These are phyloP conservation scores for Liparis tanakae DNA, from an alignment of 2,797 vertebrate genomes.

Conservation along the genomic window DNA sequence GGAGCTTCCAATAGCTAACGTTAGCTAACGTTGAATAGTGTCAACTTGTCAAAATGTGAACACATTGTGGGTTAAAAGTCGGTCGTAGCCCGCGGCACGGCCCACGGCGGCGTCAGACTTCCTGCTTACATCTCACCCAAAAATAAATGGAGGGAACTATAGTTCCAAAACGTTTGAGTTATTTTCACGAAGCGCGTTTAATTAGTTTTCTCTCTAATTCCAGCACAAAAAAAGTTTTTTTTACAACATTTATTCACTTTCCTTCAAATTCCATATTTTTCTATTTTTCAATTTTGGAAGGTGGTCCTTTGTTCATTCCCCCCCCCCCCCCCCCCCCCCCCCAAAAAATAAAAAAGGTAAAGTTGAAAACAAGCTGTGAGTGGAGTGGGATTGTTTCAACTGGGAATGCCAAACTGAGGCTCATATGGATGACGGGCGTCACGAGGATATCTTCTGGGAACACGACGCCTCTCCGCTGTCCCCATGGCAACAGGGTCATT, in stretches of 20 bases:
- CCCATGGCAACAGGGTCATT: slow-evolving; percentile 39
- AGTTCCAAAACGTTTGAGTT: not conserved
- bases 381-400: slow-evolving; percentile 26
- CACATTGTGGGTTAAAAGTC: not conserved
- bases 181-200: not conserved
- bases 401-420: slow-evolving; percentile 28
- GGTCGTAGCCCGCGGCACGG: not conserved
- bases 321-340: too few relatives aligned
- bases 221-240: not conserved
- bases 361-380: slow-evolving; percentile 27
- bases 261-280: not conserved
- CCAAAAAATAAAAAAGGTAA: slow-evolving; percentile 15
- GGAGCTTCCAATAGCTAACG: not conserved
- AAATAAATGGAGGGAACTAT: not conserved
- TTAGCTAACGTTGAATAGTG: not conserved
- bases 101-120: not conserved
- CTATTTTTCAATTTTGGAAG: slow-evolving; percentile 3
- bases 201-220: not conserved
- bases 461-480: not conserved
- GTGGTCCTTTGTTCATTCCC: slow-evolving; percentile 8
- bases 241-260: slow-evolving; percentile 6
- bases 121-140: not conserved
- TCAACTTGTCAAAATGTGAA: not conserved
- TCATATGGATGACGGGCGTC: slow-evolving; percentile 5
- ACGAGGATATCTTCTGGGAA: slow-evolving; percentile 8